Percentiles rank a stretch among this genome's conserved stretches.
Evolutionary conservation across 1,140 invertebrate genomes (phyloP).

Genomic region (Leucophenga varia): DNA sequence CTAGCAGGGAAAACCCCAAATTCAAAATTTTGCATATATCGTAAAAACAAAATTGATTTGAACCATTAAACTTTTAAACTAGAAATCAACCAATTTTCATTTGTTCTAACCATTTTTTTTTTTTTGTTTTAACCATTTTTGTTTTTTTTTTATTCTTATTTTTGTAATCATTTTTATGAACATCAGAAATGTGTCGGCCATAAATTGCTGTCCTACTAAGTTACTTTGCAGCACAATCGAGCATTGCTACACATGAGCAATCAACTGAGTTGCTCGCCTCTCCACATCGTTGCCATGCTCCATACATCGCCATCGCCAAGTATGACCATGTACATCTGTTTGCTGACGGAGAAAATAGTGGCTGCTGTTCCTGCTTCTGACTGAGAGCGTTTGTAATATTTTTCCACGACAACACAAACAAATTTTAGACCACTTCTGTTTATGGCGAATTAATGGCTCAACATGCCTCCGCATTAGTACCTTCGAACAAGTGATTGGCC

Average conservation of each 20-base stretch:
- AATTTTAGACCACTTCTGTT: constrained; percentile 54
- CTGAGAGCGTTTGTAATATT: constrained; percentile 43
- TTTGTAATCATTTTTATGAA: constrained; percentile 5
- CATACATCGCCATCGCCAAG: too few species aligned
- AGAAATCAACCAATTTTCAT: too few species aligned
- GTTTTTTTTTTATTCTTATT: too few species aligned
- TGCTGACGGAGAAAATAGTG: too few species aligned
- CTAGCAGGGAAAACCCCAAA: too few species aligned
- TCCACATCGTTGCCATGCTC: not conserved
- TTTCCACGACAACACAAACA: constrained; percentile 36
- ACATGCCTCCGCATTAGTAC: constrained; percentile 48
- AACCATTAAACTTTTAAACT: too few species aligned
- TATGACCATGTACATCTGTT: too few species aligned
- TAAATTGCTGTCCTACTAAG: constrained; percentile 35
- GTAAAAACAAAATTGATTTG: too few species aligned
- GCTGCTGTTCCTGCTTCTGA: not conserved
- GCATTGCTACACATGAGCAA: not conserved
- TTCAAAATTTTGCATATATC: too few species aligned
- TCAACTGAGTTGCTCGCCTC: not conserved
- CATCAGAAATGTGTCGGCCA: constrained; percentile 31
- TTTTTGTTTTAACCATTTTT: too few species aligned
- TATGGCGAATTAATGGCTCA: constrained; percentile 54
- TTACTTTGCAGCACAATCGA: constrained; percentile 1
- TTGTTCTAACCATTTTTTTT: too few species aligned
- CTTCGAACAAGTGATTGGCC: too few species aligned